Conservation (phyloP, 2,113 vertebrate genomes). For the Dasypus novemcinctus region DNA sequence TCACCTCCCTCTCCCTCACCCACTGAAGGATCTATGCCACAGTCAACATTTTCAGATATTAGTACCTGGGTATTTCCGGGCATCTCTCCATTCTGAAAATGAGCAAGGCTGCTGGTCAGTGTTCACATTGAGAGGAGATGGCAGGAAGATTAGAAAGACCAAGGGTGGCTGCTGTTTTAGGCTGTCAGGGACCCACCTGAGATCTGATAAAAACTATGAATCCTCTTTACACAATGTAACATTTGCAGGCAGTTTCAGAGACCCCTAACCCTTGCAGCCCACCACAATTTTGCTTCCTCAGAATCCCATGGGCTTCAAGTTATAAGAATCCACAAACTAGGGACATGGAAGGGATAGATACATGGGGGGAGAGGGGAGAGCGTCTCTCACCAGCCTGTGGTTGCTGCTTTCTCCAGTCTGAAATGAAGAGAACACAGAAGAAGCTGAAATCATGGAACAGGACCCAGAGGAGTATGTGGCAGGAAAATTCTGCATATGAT, state of each 20-base stretch:
- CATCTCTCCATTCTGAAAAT: background rate
- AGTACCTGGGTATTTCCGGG: background rate
- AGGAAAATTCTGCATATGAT: background rate
- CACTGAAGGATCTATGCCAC: background rate
- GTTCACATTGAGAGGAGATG: background rate
- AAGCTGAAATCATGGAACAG: background rate
- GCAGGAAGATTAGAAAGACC: background rate
- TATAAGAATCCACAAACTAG: background rate
- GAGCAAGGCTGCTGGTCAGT: background rate
- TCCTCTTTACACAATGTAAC: background rate
- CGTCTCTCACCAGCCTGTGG: background rate
- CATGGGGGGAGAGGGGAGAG: too few relatives aligned
- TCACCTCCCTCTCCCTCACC: background rate
- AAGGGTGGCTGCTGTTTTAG: background rate
- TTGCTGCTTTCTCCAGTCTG: background rate
- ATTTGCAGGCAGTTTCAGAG: background rate
- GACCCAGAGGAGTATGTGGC: background rate
- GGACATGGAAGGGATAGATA: background rate
- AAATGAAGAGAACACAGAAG: background rate
- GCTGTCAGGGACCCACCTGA: background rate
- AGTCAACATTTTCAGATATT: too few relatives aligned
- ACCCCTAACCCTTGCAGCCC: background rate
- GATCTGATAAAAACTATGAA: background rate
- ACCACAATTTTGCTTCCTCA: background rate
- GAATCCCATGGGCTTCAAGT: background rate